Evolutionary conservation across 2,797 vertebrate species (phyloP).

Genomic region (Crax fasciolata): DNA sequence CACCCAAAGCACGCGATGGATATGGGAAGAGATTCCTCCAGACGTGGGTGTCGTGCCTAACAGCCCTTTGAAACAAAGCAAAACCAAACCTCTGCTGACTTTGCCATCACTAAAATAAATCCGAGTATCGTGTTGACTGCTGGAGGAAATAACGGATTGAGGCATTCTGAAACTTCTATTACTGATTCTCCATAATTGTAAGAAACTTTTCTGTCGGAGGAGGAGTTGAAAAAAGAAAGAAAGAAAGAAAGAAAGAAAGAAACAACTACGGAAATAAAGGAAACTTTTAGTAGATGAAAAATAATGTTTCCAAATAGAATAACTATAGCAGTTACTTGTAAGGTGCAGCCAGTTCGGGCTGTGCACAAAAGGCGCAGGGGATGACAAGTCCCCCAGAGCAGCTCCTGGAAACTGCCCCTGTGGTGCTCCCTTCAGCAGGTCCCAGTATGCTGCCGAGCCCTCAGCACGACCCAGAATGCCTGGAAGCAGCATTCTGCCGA

Average conservation of each 20-base stretch:
- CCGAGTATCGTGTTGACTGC: not conserved
- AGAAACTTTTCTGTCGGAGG: not conserved
- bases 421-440: conserved; percentile 11
- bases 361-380: not conserved
- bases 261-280: not conserved
- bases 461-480: not conserved
- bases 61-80: not conserved
- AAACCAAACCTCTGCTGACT: conserved; percentile 9
- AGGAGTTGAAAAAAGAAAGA: no score
- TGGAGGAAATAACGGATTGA: not conserved
- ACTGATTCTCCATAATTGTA: not conserved
- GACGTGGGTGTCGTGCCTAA: not conserved
- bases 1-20: not conserved
- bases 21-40: not conserved
- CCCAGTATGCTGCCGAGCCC: not conserved
- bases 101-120: conserved; percentile 8
- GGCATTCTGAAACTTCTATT: not conserved
- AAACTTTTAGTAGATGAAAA: not conserved
- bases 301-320: not conserved
- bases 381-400: not conserved
- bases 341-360: not conserved
- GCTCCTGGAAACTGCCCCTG: not conserved
- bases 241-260: not conserved
- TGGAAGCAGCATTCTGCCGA: conserved; percentile 10
- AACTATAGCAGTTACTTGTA: not conserved